Evolutionary conservation across 2,113 vertebrate genomes (phyloP).

Genomic region (Lonchura striata): DNA sequence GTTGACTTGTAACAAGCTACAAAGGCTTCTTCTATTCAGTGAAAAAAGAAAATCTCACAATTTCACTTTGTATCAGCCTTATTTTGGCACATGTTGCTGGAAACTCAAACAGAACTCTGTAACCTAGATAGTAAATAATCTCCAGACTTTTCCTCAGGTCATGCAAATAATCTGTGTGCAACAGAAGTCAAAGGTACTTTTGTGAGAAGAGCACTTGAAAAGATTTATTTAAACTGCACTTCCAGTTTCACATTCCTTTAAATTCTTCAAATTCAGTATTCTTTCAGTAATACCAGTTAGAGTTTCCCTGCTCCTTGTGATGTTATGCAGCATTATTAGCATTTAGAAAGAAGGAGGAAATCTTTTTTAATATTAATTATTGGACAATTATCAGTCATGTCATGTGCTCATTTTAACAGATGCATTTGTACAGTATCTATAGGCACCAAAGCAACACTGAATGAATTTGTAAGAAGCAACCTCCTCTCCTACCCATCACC

Average conservation of each 20-base stretch:
- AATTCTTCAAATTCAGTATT: background rate
- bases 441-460: background rate
- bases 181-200: slow-evolving; percentile 36
- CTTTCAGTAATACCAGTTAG: background rate
- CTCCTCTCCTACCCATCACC: background rate
- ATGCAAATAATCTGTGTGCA: slow-evolving; percentile 7
- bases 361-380: background rate
- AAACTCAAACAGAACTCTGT: slow-evolving; percentile 42
- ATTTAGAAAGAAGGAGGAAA: background rate
- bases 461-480: background rate
- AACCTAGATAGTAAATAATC: slow-evolving; percentile 42
- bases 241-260: slow-evolving; percentile 49
- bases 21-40: background rate
- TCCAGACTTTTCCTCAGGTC: slow-evolving; percentile 36
- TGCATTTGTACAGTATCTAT: background rate
- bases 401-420: background rate
- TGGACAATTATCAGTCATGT: background rate
- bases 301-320: background rate
- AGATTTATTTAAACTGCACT: slow-evolving; percentile 5
- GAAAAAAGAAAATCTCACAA: background rate
- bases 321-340: background rate
- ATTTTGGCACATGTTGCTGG: slow-evolving; percentile 35
- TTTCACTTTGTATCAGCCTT: slow-evolving; percentile 1
- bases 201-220: slow-evolving; percentile 42
- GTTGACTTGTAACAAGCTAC: background rate